Evolutionary conservation across 1,140 invertebrate species (phyloP).

Genomic region (Sweltsa coloradensis): DNA sequence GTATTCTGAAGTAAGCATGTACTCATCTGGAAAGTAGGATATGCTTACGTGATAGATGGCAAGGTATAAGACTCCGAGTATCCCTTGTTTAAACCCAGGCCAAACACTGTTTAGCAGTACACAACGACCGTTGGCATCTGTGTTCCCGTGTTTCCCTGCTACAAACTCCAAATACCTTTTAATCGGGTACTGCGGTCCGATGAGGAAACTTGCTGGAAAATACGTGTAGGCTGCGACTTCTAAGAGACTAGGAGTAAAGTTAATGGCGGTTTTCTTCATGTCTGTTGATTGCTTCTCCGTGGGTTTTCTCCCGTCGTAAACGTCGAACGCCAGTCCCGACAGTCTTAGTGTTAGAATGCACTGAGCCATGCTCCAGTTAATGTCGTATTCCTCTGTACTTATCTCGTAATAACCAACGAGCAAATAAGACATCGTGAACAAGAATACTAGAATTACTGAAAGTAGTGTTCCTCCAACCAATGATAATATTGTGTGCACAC

Average conservation of each 20-base stretch:
- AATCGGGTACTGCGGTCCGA: conserved; percentile 86
- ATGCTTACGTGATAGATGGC: too few species aligned
- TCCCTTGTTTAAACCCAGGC: too few species aligned
- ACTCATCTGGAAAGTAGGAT: too few species aligned
- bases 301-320: conserved; percentile 67
- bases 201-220: conserved; percentile 78
- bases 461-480: conserved; percentile 6
- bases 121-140: too few species aligned
- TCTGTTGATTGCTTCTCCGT: conserved; percentile 50
- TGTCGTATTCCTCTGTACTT: conserved; percentile 72
- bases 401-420: conserved; percentile 50
- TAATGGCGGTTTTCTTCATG: conserved; percentile 57
- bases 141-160: too few species aligned
- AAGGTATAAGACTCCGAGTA: too few species aligned
- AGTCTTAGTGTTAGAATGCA: conserved; percentile 80
- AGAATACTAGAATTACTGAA: conserved; percentile 7
- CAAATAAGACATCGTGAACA: conserved; percentile 9
- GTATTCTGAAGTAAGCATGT: too few species aligned
- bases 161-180: conserved; percentile 67
- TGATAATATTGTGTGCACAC: conserved; percentile 3
- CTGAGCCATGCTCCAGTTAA: conserved; percentile 92
- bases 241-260: conserved; percentile 50
- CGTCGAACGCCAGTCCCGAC: conserved; percentile 74
- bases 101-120: too few species aligned
- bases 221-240: conserved; percentile 70